Percentiles rank a stretch among this genome's conserved stretches.
phyloP scores from a whole-genome alignment of 1,140 invertebrate genomes.

The Chironomus striatipennis region DNA sequence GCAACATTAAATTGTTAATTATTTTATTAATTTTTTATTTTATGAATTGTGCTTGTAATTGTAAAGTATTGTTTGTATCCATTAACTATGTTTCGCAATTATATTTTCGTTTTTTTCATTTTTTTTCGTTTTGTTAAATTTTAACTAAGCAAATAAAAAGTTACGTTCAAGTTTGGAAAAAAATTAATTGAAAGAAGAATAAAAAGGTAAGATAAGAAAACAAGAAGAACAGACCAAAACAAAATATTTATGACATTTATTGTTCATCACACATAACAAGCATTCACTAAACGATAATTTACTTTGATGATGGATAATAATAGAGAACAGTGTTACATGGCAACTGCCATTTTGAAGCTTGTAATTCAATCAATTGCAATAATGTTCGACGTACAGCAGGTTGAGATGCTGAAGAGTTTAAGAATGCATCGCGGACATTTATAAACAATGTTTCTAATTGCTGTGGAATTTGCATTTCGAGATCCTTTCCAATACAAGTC shows the following conservation, averaged over 20 bases:
- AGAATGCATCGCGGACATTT: constrained; percentile 74
- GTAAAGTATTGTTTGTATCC: too few species aligned
- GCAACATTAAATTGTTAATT: too few species aligned
- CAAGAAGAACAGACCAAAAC: background rate
- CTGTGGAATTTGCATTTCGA: constrained; percentile 68
- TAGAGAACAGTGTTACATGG: constrained; percentile 79
- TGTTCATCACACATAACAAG: background rate
- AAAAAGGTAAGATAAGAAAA: background rate
- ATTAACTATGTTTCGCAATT: too few species aligned
- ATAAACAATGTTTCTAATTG: constrained; percentile 67
- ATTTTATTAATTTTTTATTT: too few species aligned
- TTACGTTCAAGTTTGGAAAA: background rate
- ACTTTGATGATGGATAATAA: constrained; percentile 68
- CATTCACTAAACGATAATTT: constrained; percentile 24
- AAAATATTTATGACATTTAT: constrained; percentile 5
- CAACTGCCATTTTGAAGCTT: constrained; percentile 80
- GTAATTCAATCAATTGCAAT: constrained; percentile 78
- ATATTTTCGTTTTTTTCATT: too few species aligned
- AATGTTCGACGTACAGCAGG: constrained; percentile 67
- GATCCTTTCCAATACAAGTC: constrained; percentile 73
- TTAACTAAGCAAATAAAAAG: too few species aligned
- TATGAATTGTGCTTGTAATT: too few species aligned
- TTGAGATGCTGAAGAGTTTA: constrained; percentile 55
- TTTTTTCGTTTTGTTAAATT: background rate
- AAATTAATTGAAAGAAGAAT: background rate